Base-by-base conservation (phyloP, 2,888 invertebrate species). In the Heliothis peltigera region DNA sequence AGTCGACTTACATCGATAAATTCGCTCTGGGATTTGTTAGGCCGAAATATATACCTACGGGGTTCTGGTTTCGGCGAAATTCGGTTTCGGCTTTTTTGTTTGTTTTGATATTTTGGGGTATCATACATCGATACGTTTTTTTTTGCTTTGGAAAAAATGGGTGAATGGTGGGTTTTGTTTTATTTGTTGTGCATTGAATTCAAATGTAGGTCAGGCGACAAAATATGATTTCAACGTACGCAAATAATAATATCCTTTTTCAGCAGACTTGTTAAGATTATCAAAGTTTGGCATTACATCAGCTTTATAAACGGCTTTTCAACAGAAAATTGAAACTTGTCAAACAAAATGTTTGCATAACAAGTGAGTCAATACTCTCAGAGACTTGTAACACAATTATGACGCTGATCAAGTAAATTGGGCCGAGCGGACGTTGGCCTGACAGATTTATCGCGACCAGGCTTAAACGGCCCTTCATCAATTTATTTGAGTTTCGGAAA, bases 401-500 rank as follows among this genome's bases (percentile, higher is more conserved):
- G 49, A 12, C 19, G 17, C 21, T 53, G 55, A 53, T 65, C 19
- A 44, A 53, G 55, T 60, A 42, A 70, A 71, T 71, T 49, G 25
- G 18, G 44, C 39, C 15, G 52, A 5, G 12, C 42, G 19, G 44
- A 52, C 21, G 39, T 52, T 21, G n/a, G n/a, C 25, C 15, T 32
- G 60, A 42, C 48, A 54, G 54, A 64, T 58, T 71, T 60, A 56
- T 53, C 32, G 48, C 28, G 25, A 32, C 21, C 25, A 22, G 3
- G 47, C 28, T 51, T 56, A 47, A 35, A 52, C 5, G 46, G 51
- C 15, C 43, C 51, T 55, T 17, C 28, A 12, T 53, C 48, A 52
- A 68, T 68, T 68, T 62, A 35, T 63, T 68, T 52, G 35, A 56
- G 15, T 46, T 61, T 35, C 25, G 25, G 22, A 56, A 69, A 55